These are phyloP conservation scores for Copidosoma aretas DNA, from an alignment of 2,888 invertebrate genomes.

Conservation along the genomic window DNA sequence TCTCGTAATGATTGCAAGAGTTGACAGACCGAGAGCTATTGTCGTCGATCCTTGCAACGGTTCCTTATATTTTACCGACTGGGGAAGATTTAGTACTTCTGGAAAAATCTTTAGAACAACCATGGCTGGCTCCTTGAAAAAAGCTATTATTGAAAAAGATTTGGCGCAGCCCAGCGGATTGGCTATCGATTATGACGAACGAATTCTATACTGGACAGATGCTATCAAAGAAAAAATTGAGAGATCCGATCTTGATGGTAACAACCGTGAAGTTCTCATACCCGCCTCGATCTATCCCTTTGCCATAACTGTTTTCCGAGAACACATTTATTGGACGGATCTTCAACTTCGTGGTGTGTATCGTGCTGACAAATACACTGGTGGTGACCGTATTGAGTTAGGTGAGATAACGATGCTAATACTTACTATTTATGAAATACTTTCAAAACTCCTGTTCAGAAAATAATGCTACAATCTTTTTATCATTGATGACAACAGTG, in stretches of 20 bases:
- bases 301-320: constrained; percentile 87
- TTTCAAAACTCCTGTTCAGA: neutral
- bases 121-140: constrained; percentile 93
- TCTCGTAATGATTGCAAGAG: constrained; percentile 89
- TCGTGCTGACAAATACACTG: constrained; percentile 95
- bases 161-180: constrained; percentile 94
- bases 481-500: constrained; percentile 67
- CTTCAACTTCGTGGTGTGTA: constrained; percentile 92
- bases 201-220: constrained; percentile 96
- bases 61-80: constrained; percentile 93
- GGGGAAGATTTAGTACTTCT: constrained; percentile 91
- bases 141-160: constrained; percentile 86
- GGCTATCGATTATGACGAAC: constrained; percentile 93
- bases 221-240: constrained; percentile 96
- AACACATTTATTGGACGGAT: constrained; percentile 97
- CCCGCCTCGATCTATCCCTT: constrained; percentile 94
- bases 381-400: constrained; percentile 91
- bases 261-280: constrained; percentile 82
- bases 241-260: constrained; percentile 86
- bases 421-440: no score
- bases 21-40: constrained; percentile 92
- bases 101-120: constrained; percentile 96
- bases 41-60: constrained; percentile 97
- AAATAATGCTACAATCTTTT: neutral
- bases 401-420: constrained; percentile 8